A percentile compares a stretch with the other conserved stretches of the same genome.
phyloP scores from a whole-genome alignment of 1,140 invertebrate genomes.

The Macrobrachium rosenbergii region DNA sequence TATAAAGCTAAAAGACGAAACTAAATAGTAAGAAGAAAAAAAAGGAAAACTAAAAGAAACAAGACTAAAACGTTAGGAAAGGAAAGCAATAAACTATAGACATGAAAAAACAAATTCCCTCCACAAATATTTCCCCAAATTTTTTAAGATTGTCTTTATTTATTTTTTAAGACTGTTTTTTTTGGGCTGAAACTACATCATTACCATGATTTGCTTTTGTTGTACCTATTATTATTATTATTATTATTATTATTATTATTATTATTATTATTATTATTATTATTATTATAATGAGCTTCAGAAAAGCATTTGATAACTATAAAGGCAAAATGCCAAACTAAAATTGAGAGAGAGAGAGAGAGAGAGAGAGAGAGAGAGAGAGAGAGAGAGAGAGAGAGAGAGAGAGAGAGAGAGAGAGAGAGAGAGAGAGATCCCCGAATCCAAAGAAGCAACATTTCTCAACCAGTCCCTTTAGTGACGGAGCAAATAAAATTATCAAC shows the following conservation, averaged over 20 bases:
- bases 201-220: too few species aligned
- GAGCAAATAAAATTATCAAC: too few species aligned
- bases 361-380: conserved; percentile 25
- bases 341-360: conserved; percentile 16
- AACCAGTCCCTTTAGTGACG: too few species aligned
- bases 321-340: neutral
- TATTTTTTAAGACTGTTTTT: too few species aligned
- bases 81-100: too few species aligned
- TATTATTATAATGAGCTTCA: neutral
- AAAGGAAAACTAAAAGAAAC: neutral
- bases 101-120: too few species aligned
- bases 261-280: neutral
- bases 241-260: neutral
- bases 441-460: too few species aligned
- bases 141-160: too few species aligned
- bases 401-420: conserved; percentile 18
- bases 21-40: neutral
- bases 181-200: too few species aligned
- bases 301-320: neutral
- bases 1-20: neutral
- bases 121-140: too few species aligned
- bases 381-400: conserved; percentile 24
- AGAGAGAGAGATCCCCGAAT: neutral
- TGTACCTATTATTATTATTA: neutral
- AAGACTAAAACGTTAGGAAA: neutral